A percentile compares a stretch with the other conserved stretches of the same genome.
These are phyloP conservation scores for Callaeas wilsoni DNA, from an alignment of 2,113 vertebrate species.

Conservation along the genomic window DNA sequence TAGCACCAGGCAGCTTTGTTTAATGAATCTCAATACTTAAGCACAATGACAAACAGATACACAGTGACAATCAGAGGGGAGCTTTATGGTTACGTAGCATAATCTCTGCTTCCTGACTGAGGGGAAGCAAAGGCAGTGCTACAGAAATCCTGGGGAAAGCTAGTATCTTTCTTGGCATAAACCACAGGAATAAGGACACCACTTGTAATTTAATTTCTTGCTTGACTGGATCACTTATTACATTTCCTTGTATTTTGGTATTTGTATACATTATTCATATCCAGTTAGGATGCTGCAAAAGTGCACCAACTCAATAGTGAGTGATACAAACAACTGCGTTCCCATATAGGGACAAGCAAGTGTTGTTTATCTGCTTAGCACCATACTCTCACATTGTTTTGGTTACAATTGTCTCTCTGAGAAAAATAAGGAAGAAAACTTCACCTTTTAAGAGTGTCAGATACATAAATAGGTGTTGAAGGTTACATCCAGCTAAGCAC, in stretches of 20 bases:
- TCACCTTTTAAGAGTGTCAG: not conserved
- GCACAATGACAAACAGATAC: not conserved
- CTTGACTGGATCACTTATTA: slow-evolving; percentile 35
- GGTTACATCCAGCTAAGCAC: not conserved
- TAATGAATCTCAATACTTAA: not conserved
- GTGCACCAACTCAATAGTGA: not conserved
- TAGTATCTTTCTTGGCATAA: not conserved
- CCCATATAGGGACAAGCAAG: not conserved
- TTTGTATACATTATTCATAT: slow-evolving; percentile 36
- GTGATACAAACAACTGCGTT: not conserved
- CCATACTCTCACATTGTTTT: not conserved
- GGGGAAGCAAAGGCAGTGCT: not conserved
- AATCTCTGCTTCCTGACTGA: not conserved
- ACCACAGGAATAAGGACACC: not conserved
- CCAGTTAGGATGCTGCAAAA: not conserved
- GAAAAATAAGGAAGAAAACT: not conserved
- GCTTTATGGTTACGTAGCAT: not conserved
- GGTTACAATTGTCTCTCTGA: not conserved
- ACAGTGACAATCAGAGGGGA: not conserved
- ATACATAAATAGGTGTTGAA: not conserved
- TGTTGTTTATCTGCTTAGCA: not conserved
- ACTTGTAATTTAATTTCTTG: slow-evolving; percentile 54
- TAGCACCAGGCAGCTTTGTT: not conserved
- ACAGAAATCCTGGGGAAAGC: not conserved
- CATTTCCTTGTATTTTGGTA: slow-evolving; percentile 20